These are phyloP conservation scores for Chaetogeoica ovagalla DNA, from an alignment of 2,888 invertebrate genomes.

Conservation along the genomic window DNA sequence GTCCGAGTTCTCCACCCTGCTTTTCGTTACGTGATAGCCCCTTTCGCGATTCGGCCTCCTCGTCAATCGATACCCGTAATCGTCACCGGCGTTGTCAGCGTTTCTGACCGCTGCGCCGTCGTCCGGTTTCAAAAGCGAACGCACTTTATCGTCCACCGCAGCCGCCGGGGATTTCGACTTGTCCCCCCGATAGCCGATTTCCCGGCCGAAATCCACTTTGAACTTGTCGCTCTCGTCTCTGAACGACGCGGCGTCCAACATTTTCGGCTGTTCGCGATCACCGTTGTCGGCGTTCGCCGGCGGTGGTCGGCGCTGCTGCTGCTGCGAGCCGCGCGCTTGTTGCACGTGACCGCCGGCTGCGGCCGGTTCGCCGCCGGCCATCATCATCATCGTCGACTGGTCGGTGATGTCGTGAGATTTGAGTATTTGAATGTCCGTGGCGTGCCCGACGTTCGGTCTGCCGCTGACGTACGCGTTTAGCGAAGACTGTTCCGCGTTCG, in stretches of 20 bases:
- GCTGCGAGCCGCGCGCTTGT: background rate
- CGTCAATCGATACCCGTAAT: background rate
- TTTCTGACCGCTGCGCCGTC: background rate
- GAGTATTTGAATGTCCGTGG: constrained; percentile 32
- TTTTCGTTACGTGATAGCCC: background rate
- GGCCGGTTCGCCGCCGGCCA: background rate
- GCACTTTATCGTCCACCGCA: background rate
- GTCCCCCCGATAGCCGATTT: constrained; percentile 1
- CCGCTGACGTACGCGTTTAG: background rate
- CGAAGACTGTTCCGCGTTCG: background rate
- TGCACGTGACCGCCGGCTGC: constrained; percentile 9
- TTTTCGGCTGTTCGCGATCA: background rate
- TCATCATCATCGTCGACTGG: background rate
- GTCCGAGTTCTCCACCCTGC: constrained; percentile 15
- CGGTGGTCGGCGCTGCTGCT: background rate
- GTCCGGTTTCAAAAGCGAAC: background rate
- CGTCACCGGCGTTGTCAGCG: background rate
- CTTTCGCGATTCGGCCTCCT: background rate
- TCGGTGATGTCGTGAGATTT: constrained; percentile 44
- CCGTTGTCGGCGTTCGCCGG: background rate
- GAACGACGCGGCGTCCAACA: background rate
- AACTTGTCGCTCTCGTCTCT: constrained; percentile 42
- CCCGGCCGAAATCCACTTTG: constrained; percentile 18
- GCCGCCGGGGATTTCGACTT: background rate
- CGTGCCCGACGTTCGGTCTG: constrained; percentile 18